Evolutionary conservation across 2,888 invertebrate species (phyloP).

Genomic region (Mystacides longicornis): DNA sequence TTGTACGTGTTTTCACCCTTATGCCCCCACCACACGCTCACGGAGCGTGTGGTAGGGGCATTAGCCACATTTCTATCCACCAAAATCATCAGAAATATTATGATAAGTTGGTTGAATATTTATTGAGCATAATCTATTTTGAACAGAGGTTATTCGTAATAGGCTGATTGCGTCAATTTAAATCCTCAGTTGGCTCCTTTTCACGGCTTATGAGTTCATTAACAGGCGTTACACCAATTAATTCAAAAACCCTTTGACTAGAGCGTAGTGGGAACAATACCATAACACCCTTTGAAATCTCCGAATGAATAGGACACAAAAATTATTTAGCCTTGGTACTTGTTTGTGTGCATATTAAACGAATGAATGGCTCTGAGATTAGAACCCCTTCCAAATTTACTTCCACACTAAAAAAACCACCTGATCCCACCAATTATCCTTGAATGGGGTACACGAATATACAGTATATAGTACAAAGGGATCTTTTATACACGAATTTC

Average conservation of each 20-base stretch:
- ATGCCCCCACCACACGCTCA: too few relatives aligned
- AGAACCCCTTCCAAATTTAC: constrained; percentile 20
- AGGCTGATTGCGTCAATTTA: too few relatives aligned
- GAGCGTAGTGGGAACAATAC: background rate
- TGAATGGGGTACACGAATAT: background rate
- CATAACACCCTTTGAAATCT: background rate
- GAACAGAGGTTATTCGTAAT: too few relatives aligned
- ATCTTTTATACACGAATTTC: too few relatives aligned
- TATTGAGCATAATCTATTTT: too few relatives aligned
- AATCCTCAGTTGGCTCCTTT: too few relatives aligned
- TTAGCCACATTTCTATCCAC: too few relatives aligned
- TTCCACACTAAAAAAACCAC: constrained; percentile 21
- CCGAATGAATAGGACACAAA: background rate
- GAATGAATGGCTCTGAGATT: background rate
- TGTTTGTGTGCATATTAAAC: background rate
- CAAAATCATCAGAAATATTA: too few relatives aligned
- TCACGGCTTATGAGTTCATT: background rate
- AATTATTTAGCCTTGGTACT: background rate
- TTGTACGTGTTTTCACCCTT: too few relatives aligned
- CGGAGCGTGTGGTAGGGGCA: too few relatives aligned
- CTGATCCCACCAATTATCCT: constrained; percentile 25
- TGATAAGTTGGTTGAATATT: too few relatives aligned
- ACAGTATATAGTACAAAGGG: too few relatives aligned
- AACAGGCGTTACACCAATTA: background rate
- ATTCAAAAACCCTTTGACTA: background rate